These are phyloP conservation scores for Paramormyrops hopkinsi DNA, from an alignment of 2,797 vertebrate genomes.

Conservation along the genomic window DNA sequence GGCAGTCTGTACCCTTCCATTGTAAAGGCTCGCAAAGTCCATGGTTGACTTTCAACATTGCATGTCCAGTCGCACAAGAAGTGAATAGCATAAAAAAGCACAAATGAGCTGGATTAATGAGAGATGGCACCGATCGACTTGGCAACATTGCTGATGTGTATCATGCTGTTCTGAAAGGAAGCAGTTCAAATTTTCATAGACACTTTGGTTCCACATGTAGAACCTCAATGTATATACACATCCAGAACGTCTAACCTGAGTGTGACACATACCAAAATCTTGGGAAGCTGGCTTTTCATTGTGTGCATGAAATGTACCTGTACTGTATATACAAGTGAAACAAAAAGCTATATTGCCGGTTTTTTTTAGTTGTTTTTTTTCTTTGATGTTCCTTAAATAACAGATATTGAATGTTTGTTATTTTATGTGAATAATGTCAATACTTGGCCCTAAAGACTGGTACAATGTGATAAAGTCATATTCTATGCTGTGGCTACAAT, in stretches of 20 bases:
- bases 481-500: slow-evolving; percentile 22
- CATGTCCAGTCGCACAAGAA: not conserved
- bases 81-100: not conserved
- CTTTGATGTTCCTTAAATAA: slow-evolving; percentile 39
- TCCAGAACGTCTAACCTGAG: slow-evolving; percentile 44
- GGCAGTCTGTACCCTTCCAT: not conserved
- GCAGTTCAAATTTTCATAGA: not conserved
- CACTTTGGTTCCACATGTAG: slow-evolving; percentile 33
- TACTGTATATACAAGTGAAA: slow-evolving; percentile 53
- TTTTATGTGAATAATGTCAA: slow-evolving; percentile 45
- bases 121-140: not conserved
- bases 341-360: slow-evolving; percentile 56
- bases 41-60: not conserved
- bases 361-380: slow-evolving; percentile 57
- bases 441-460: slow-evolving; percentile 38
- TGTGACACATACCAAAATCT: slow-evolving; percentile 49
- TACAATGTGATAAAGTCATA: slow-evolving; percentile 24
- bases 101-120: not conserved
- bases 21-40: not conserved
- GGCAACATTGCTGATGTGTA: not conserved
- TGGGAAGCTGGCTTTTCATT: slow-evolving; percentile 56
- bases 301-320: slow-evolving; percentile 72
- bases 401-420: slow-evolving; percentile 18
- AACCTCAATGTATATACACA: slow-evolving; percentile 24
- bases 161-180: not conserved